phyloP scores from a whole-genome alignment of 2,113 vertebrate genomes.

The Neogobius melanostomus region DNA sequence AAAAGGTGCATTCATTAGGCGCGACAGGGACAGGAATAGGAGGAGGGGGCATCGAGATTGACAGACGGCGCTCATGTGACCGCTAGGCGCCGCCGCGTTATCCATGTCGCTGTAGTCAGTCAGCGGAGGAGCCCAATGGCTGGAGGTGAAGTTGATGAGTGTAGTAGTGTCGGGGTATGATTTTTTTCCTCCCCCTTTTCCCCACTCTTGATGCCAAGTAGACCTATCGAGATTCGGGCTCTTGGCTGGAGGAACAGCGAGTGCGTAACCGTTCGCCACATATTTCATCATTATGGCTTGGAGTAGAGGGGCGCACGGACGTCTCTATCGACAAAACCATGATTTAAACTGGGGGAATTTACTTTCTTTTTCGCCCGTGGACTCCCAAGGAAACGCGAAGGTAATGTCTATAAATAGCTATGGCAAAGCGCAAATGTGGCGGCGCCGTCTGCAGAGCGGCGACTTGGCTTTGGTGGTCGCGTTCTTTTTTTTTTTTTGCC shows the following conservation, averaged over 20 bases:
- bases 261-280: constrained; percentile 14
- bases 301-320: constrained; percentile 43
- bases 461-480: constrained; percentile 12
- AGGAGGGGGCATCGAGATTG: constrained; percentile 13
- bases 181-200: neutral
- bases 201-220: constrained; percentile 4
- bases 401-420: constrained; percentile 34
- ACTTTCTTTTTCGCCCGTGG: constrained; percentile 16
- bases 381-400: constrained; percentile 36
- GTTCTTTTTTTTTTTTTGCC: neutral
- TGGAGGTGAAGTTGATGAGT: constrained; percentile 5
- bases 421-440: neutral
- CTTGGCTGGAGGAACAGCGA: constrained; percentile 15
- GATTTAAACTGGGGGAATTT: constrained; percentile 25
- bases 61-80: constrained; percentile 45
- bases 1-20: constrained; percentile 52
- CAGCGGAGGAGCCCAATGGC: neutral
- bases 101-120: neutral
- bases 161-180: neutral
- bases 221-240: constrained; percentile 13
- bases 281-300: constrained; percentile 55
- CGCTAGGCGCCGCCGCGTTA: neutral
- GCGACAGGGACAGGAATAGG: constrained; percentile 8
- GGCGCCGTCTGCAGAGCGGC: neutral
- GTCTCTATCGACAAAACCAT: constrained; percentile 34